Evolutionary conservation across 2,888 invertebrate genomes (phyloP).

Genomic region (Limenitis camilla): DNA sequence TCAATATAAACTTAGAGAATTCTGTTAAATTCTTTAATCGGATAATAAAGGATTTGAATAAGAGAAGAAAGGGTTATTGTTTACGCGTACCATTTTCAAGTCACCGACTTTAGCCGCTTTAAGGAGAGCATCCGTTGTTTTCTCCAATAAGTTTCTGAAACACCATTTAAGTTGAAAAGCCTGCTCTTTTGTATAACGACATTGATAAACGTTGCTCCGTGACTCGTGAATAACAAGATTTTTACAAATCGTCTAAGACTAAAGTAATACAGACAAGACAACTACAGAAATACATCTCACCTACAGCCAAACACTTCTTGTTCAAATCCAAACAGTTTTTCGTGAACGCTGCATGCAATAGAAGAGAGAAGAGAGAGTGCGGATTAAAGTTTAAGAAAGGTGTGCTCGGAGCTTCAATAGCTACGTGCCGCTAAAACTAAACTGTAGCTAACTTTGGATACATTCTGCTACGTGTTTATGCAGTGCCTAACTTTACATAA

Average conservation of each 20-base stretch:
- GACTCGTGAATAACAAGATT: not conserved
- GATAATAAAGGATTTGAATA: slow-evolving; percentile 7
- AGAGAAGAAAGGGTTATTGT: slow-evolving; percentile 1
- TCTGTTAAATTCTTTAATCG: not conserved
- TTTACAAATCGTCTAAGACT: not conserved
- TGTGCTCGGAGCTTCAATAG: slow-evolving; percentile 34
- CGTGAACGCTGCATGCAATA: slow-evolving; percentile 87
- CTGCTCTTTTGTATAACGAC: slow-evolving; percentile 1
- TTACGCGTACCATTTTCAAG: slow-evolving; percentile 78
- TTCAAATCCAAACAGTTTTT: slow-evolving; percentile 86
- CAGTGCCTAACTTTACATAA: not conserved
- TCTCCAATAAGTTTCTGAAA: slow-evolving; percentile 85
- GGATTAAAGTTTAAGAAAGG: slow-evolving; percentile 36
- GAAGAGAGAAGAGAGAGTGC: slow-evolving; percentile 70
- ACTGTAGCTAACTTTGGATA: not conserved
- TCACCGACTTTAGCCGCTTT: slow-evolving; percentile 90
- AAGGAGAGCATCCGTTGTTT: slow-evolving; percentile 86
- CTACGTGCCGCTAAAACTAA: slow-evolving; percentile 1
- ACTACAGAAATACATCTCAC: slow-evolving; percentile 54
- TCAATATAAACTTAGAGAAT: no score
- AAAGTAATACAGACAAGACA: slow-evolving; percentile 17
- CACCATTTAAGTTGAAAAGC: slow-evolving; percentile 31
- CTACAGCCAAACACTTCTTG: slow-evolving; percentile 84
- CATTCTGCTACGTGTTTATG: not conserved
- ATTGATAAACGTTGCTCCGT: not conserved